Conservation (phyloP, 92 coral and sea anemone species). For the Zoanthus sansibaricus region DNA sequence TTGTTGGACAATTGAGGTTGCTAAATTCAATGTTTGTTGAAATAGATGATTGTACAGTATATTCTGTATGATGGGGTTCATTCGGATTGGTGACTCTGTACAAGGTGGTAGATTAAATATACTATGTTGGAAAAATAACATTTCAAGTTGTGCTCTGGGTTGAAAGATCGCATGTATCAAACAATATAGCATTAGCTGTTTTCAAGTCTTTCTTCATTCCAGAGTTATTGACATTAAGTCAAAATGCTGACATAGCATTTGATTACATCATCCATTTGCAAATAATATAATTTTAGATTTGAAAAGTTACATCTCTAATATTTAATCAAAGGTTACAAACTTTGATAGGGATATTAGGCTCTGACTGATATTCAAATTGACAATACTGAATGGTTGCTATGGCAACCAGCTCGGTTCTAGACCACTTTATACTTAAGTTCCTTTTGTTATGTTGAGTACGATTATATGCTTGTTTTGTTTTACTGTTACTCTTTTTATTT, state of each 20-base stretch:
- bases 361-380: constrained; percentile 29
- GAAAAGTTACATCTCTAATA: not conserved
- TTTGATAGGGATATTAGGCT: constrained; percentile 26
- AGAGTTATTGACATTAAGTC: not conserved
- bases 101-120: not conserved
- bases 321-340: not conserved
- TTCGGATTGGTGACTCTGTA: constrained; percentile 23
- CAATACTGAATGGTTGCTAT: constrained; percentile 19
- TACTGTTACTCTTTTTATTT: constrained; percentile 1
- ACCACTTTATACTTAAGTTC: constrained; percentile 15
- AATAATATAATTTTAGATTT: constrained; percentile 7
- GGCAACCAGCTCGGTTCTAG: constrained; percentile 24
- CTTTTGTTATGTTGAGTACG: constrained; percentile 28
- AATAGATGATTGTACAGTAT: constrained; percentile 10
- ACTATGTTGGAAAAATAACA: constrained; percentile 28
- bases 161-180: constrained; percentile 27
- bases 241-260: constrained; percentile 25
- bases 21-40: constrained; percentile 23
- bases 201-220: constrained; percentile 2
- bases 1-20: constrained; percentile 29
- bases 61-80: constrained; percentile 38
- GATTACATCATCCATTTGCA: constrained; percentile 29
- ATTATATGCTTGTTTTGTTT: constrained; percentile 26
- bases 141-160: constrained; percentile 23
- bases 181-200: constrained; percentile 21